Conservation (phyloP, 2,797 vertebrate genomes). For the Pangasius djambal region DNA sequence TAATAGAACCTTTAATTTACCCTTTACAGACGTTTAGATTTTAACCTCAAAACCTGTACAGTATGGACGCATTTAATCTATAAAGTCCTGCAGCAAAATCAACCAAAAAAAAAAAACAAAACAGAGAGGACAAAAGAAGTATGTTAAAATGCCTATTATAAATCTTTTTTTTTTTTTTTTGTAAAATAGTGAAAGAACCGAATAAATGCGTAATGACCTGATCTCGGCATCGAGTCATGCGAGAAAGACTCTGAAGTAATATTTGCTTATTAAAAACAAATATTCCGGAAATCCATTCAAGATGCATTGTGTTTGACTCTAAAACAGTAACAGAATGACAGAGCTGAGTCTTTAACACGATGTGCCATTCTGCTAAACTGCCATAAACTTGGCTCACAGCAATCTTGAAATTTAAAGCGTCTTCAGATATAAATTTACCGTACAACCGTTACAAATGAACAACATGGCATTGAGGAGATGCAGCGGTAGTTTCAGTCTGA, state of each 20-base stretch:
- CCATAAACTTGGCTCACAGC: not conserved
- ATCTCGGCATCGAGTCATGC: slow-evolving; percentile 58
- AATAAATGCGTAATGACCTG: slow-evolving; percentile 52
- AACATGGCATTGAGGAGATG: slow-evolving; percentile 68
- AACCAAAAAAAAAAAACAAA: not conserved
- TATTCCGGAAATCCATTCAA: slow-evolving; percentile 51
- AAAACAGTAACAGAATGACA: not conserved
- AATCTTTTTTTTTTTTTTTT: slow-evolving; percentile 36
- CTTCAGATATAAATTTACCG: slow-evolving; percentile 69
- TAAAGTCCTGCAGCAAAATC: slow-evolving; percentile 3
- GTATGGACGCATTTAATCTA: slow-evolving; percentile 9
- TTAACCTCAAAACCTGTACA: slow-evolving; percentile 14
- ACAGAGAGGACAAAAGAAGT: slow-evolving; percentile 13
- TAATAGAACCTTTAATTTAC: slow-evolving; percentile 1
- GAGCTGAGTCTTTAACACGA: slow-evolving; percentile 23
- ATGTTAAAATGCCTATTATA: slow-evolving; percentile 50
- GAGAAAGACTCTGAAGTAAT: slow-evolving; percentile 34
- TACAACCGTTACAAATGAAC: slow-evolving; percentile 72
- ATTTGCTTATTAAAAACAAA: slow-evolving; percentile 51
- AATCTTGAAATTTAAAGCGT: slow-evolving; percentile 63
- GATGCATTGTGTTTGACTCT: not conserved
- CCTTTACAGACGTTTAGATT: not conserved
- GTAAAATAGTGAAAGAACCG: slow-evolving; percentile 50
- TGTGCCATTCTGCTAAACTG: not conserved
- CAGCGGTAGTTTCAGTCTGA: slow-evolving; percentile 65